Evolutionary conservation across 1,140 invertebrate species (phyloP).

Genomic region (Anthonomus grandis): DNA sequence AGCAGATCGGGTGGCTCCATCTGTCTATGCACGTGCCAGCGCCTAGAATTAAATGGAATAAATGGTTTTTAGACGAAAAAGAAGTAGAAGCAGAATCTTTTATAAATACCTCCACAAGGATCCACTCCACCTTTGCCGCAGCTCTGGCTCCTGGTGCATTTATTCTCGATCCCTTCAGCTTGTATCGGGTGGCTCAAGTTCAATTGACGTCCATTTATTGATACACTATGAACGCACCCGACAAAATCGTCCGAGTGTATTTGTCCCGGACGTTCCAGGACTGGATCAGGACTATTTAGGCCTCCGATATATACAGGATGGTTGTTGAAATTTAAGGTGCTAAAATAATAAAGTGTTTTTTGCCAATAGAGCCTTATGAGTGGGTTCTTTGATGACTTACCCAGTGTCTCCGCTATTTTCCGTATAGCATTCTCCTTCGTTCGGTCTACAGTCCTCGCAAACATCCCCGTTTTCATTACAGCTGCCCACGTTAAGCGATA

Average conservation of each 20-base stretch:
- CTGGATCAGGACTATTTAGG: slow-evolving; percentile 74
- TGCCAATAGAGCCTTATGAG: background rate
- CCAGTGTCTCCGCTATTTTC: slow-evolving; percentile 81
- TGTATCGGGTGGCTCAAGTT: slow-evolving; percentile 75
- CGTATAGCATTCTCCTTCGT: slow-evolving; percentile 75
- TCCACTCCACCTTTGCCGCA: slow-evolving; percentile 51
- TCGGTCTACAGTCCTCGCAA: slow-evolving; percentile 80
- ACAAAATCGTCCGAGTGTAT: slow-evolving; percentile 88
- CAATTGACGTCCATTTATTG: slow-evolving; percentile 76
- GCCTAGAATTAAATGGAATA: slow-evolving; percentile 39
- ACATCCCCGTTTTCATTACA: slow-evolving; percentile 81
- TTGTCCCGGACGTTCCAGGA: slow-evolving; percentile 82
- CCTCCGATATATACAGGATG: slow-evolving; percentile 84
- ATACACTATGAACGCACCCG: slow-evolving; percentile 87
- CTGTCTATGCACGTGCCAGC: slow-evolving; percentile 74
- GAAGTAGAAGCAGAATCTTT: too few species aligned
- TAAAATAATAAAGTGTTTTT: slow-evolving; percentile 43
- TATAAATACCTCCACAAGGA: slow-evolving; percentile 56
- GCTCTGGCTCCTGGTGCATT: slow-evolving; percentile 66
- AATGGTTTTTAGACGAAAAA: background rate
- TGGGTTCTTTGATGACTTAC: slow-evolving; percentile 56
- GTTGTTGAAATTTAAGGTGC: slow-evolving; percentile 89
- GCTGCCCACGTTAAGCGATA: slow-evolving; percentile 75
- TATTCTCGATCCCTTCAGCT: slow-evolving; percentile 67
- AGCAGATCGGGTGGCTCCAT: slow-evolving; percentile 72